phyloP scores from a whole-genome alignment of 2,888 invertebrate genomes.

The Chouioia cunea region DNA sequence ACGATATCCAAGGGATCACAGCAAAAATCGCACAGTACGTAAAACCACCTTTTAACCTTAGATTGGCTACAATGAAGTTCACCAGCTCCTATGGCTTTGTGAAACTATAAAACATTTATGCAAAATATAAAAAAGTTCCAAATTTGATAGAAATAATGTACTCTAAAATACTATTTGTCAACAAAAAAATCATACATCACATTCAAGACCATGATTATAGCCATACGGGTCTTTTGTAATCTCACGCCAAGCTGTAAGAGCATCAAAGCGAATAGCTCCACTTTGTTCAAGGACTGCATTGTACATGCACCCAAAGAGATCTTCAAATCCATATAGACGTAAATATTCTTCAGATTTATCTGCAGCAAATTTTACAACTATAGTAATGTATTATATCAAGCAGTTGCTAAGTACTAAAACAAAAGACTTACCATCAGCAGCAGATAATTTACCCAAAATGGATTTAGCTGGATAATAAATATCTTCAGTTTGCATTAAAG shows the following conservation, averaged over 20 bases:
- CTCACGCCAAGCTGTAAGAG: constrained; percentile 57
- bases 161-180: constrained; percentile 13
- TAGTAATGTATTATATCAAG: constrained; percentile 6
- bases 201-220: constrained; percentile 60
- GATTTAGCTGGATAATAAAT: constrained; percentile 44
- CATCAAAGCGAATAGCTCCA: constrained; percentile 26
- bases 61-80: constrained; percentile 58
- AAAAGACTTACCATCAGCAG: constrained; percentile 49
- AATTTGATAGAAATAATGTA: constrained; percentile 2
- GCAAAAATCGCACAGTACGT: constrained; percentile 62
- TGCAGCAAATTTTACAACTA: constrained; percentile 19
- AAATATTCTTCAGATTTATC: constrained; percentile 22
- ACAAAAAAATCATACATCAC: constrained; percentile 59
- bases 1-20: constrained; percentile 55
- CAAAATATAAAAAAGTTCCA: constrained; percentile 3
- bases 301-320: constrained; percentile 59
- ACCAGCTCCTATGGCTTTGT: constrained; percentile 43
- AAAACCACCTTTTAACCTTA: constrained; percentile 62
- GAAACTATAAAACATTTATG: constrained; percentile 52
- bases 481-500: constrained; percentile 50
- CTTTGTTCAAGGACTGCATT: constrained; percentile 50
- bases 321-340: constrained; percentile 61
- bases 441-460: constrained; percentile 51
- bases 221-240: constrained; percentile 65
- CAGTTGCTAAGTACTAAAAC: neutral